Conservation (phyloP, 2,888 invertebrate genomes). For the Adineta ricciae region DNA sequence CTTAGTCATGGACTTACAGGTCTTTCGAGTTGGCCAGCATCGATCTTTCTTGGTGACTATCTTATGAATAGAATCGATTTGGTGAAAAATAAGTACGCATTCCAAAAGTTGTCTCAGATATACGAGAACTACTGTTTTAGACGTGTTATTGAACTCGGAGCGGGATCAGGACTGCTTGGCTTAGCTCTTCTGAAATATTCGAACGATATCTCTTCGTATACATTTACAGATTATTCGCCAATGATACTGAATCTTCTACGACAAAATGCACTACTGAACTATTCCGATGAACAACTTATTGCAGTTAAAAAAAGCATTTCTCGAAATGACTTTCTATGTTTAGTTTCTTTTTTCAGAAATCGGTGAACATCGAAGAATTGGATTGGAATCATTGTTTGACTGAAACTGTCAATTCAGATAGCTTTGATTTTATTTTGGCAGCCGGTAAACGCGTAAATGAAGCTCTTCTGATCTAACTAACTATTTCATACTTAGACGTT, state of each 20-base stretch:
- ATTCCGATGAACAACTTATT: background rate
- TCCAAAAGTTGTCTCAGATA: too few species aligned
- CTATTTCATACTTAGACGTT: background rate
- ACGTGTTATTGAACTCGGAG: background rate
- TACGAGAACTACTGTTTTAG: background rate
- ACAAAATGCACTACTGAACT: background rate
- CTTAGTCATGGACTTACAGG: background rate
- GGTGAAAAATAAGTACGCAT: background rate
- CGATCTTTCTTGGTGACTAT: background rate
- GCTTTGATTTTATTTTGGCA: background rate
- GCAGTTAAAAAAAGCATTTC: background rate
- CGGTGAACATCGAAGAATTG: background rate
- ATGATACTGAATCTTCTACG: background rate
- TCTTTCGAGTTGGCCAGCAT: background rate
- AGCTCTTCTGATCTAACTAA: background rate
- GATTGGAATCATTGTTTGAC: background rate
- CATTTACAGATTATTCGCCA: background rate
- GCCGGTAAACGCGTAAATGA: background rate
- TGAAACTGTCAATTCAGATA: background rate
- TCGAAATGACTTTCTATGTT: background rate
- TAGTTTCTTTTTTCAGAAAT: background rate
- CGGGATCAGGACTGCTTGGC: background rate
- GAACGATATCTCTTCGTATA: background rate
- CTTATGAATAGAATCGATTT: background rate
- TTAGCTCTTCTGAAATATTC: background rate